Conservation (phyloP, 2,888 invertebrate species). For the Nomada ruficornis region DNA sequence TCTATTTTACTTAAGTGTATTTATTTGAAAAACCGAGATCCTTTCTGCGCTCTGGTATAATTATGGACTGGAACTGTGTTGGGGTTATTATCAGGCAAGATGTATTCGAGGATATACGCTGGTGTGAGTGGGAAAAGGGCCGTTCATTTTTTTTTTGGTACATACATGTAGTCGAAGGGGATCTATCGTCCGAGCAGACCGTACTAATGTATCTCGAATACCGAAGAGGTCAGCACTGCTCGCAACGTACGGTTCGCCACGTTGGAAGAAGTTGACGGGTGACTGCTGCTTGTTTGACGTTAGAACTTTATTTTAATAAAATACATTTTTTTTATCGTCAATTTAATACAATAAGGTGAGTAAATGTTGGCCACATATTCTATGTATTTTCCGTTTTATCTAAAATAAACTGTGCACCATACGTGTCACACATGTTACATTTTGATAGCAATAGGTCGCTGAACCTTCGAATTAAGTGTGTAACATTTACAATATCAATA, state of each 20-base stretch:
- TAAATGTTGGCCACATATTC: not conserved
- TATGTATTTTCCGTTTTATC: not conserved
- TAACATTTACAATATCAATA: no score
- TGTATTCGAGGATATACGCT: not conserved
- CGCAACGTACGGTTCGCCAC: conserved; percentile 78
- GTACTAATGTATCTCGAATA: conserved; percentile 30
- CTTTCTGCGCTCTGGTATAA: not conserved
- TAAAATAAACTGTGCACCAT: not conserved
- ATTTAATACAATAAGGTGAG: conserved; percentile 67
- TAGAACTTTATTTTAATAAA: conserved; percentile 61
- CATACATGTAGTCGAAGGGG: not conserved
- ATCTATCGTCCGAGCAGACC: conserved; percentile 1
- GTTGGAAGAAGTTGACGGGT: conserved; percentile 81
- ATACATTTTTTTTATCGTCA: conserved; percentile 38
- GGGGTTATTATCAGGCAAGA: not conserved
- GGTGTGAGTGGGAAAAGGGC: not conserved
- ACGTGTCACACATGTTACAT: conserved; percentile 32
- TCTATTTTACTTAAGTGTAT: not conserved
- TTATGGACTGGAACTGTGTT: not conserved
- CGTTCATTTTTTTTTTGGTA: not conserved
- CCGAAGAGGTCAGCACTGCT: conserved; percentile 68
- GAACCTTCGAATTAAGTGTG: conserved; percentile 37
- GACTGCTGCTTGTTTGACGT: conserved; percentile 72
- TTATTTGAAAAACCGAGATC: not conserved
- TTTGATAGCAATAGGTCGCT: conserved; percentile 58